Evolutionary conservation across 1,140 invertebrate species (phyloP).

Genomic region (Aphis gossypii): DNA sequence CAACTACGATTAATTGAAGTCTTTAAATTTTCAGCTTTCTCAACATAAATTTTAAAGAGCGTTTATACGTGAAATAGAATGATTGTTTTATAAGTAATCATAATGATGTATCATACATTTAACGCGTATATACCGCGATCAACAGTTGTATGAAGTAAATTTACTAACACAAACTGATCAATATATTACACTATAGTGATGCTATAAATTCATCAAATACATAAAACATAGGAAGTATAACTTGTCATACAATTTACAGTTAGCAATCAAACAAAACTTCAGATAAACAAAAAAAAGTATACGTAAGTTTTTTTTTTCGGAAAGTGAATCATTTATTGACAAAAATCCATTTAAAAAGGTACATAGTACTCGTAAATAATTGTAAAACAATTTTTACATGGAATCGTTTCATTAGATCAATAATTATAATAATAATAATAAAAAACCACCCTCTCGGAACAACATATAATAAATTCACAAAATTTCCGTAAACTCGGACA

Average conservation of each 20-base stretch:
- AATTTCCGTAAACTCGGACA: slow-evolving; percentile 31
- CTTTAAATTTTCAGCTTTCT: background rate
- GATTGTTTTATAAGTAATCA: background rate
- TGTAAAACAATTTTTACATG: background rate
- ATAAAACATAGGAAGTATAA: background rate
- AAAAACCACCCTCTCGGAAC: background rate
- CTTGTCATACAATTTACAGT: background rate
- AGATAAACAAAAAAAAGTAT: background rate
- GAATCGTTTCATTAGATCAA: slow-evolving; percentile 21
- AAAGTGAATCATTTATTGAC: background rate
- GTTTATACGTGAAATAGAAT: background rate
- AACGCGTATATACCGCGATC: background rate
- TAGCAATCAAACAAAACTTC: background rate
- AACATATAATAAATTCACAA: slow-evolving; percentile 45
- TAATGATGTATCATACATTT: background rate
- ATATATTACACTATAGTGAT: background rate
- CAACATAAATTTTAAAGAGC: background rate
- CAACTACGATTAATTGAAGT: slow-evolving; percentile 20
- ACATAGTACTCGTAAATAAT: slow-evolving; percentile 15
- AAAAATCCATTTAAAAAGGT: background rate
- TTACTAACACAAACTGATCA: background rate
- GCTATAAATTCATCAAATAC: background rate
- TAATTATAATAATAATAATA: background rate
- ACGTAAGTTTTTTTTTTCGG: background rate
- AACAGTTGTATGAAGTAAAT: background rate